Evolutionary conservation across 2,113 vertebrate species (phyloP).

Genomic region (Phylloscopus whistleri): DNA sequence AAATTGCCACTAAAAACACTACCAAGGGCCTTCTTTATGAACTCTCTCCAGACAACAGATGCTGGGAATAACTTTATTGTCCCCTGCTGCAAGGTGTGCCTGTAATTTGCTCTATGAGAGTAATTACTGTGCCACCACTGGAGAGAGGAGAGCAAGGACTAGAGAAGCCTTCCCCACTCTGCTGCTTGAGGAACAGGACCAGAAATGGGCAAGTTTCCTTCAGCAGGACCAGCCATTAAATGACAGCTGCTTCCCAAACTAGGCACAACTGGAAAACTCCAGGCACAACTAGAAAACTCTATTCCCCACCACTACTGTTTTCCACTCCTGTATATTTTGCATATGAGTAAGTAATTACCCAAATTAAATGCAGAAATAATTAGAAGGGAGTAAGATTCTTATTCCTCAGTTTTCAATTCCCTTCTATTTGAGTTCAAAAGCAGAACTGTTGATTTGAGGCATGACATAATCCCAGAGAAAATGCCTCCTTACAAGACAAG

Average conservation of each 20-base stretch:
- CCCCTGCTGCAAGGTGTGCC: too few species aligned
- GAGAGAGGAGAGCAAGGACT: neutral
- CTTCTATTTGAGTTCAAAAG: constrained; percentile 48
- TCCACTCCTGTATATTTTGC: constrained; percentile 47
- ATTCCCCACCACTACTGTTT: neutral
- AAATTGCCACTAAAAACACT: neutral
- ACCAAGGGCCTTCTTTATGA: neutral
- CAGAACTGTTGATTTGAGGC: constrained; percentile 23
- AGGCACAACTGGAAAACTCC: neutral
- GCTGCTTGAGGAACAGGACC: neutral
- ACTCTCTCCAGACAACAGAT: neutral
- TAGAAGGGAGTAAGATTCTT: constrained; percentile 30
- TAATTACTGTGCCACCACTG: neutral
- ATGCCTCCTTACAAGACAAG: neutral
- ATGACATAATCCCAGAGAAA: constrained; percentile 36
- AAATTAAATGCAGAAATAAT: constrained; percentile 68
- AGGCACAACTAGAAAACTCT: neutral
- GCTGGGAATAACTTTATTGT: neutral
- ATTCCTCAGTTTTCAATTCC: constrained; percentile 45
- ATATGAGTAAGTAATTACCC: constrained; percentile 58
- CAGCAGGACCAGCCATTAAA: neutral
- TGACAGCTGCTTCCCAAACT: neutral
- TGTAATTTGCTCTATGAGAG: neutral
- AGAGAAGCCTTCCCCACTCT: neutral
- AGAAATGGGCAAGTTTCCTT: neutral